A percentile compares a stretch with the other conserved stretches of the same genome.
phyloP scores from a whole-genome alignment of 1,140 invertebrate genomes.

The Coenobita brevimanus region DNA sequence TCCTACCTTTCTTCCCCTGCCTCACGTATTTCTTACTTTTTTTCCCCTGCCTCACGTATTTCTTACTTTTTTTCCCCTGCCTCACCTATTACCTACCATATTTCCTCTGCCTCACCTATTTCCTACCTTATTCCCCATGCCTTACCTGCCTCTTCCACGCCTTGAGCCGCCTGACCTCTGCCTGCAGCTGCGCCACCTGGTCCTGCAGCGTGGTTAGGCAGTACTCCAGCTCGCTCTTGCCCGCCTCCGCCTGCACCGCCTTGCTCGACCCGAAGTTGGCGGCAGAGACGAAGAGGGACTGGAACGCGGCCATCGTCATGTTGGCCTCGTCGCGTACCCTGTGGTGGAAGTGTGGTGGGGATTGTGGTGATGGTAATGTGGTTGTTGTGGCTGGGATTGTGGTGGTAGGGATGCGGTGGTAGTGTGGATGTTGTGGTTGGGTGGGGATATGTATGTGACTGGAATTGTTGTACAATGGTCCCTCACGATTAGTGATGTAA shows the following conservation, averaged over 20 bases:
- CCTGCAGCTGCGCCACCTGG: slow-evolving; percentile 50
- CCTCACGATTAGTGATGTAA: too few species aligned
- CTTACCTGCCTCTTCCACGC: slow-evolving; percentile 64
- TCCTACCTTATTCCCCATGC: neutral
- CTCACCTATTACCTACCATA: neutral
- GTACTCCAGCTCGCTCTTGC: slow-evolving; percentile 60
- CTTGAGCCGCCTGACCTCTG: slow-evolving; percentile 60
- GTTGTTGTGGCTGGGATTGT: too few species aligned
- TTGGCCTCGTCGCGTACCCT: slow-evolving; percentile 66
- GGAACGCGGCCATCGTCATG: slow-evolving; percentile 66
- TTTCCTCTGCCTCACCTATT: neutral
- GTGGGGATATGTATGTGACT: too few species aligned
- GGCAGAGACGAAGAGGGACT: slow-evolving; percentile 60
- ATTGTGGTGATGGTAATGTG: too few species aligned
- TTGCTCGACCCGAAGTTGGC: slow-evolving; percentile 65
- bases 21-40: neutral
- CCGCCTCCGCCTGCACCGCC: slow-evolving; percentile 63
- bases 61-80: neutral
- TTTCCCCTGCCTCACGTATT: too few species aligned
- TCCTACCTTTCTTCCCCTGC: neutral
- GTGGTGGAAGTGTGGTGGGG: too few species aligned
- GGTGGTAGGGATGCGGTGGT: too few species aligned
- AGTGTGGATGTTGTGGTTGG: too few species aligned
- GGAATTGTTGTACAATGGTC: too few species aligned
- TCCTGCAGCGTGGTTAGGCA: slow-evolving; percentile 56